Conservation (phyloP, 1,140 invertebrate species). For the Drosophila mojavensis region DNA sequence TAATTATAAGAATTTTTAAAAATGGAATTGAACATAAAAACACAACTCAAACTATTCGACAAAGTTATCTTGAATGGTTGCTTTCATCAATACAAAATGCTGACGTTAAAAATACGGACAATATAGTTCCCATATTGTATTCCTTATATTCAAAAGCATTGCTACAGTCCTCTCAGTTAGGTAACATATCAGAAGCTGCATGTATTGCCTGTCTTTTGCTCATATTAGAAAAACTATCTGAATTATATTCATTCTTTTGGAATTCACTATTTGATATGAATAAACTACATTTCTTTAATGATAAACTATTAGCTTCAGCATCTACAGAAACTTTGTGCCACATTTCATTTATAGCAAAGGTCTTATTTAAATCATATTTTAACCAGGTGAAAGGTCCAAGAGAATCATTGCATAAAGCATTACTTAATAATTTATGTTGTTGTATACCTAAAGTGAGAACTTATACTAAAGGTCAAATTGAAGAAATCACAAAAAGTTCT, state of each 20-base stretch:
- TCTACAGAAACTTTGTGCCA: conserved; percentile 88
- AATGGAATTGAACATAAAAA: conserved; percentile 92
- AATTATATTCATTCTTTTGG: conserved; percentile 86
- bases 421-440: conserved; percentile 87
- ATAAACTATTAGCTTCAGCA: conserved; percentile 90
- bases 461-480: conserved; percentile 78
- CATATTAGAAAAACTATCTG: conserved; percentile 85
- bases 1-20: conserved; percentile 91
- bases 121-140: conserved; percentile 85
- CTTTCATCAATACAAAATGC: conserved; percentile 86
- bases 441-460: conserved; percentile 75
- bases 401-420: conserved; percentile 86
- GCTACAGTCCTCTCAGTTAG: conserved; percentile 86
- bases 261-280: conserved; percentile 88
- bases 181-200: conserved; percentile 91
- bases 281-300: conserved; percentile 92
- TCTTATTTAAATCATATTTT: conserved; percentile 87
- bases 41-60: conserved; percentile 90
- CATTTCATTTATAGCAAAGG: conserved; percentile 87
- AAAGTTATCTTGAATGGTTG: conserved; percentile 91
- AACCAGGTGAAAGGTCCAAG: conserved; percentile 86
- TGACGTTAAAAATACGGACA: conserved; percentile 29
- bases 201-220: conserved; percentile 90
- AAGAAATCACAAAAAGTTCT: conserved; percentile 59
- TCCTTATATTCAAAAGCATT: conserved; percentile 89